These are phyloP conservation scores for Drusus annulatus DNA, from an alignment of 1,140 invertebrate genomes.

Conservation along the genomic window DNA sequence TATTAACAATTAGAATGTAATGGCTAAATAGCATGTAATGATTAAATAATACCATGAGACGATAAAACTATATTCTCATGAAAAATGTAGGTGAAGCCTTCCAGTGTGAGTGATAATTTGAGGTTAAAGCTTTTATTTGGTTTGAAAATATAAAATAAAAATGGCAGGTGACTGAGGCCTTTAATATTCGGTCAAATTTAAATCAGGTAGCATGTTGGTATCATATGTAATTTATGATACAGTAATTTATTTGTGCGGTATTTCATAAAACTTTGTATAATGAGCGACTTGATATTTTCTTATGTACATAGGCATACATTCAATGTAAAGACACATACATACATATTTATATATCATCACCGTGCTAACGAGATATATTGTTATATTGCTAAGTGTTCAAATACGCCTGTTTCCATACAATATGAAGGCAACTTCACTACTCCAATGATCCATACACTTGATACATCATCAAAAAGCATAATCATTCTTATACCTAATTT, in stretches of 20 bases:
- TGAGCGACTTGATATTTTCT: not conserved
- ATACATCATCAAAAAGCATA: not conserved
- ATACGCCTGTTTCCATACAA: constrained; percentile 10
- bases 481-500: not conserved
- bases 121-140: too few relatives aligned
- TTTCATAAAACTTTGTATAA: not conserved
- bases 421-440: not conserved
- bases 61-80: too few relatives aligned
- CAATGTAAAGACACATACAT: not conserved
- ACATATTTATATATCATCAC: not conserved
- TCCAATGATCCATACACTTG: not conserved
- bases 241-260: not conserved
- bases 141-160: too few relatives aligned
- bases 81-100: too few relatives aligned
- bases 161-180: too few relatives aligned
- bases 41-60: too few relatives aligned
- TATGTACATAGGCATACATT: not conserved
- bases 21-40: too few relatives aligned
- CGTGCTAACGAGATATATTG: not conserved
- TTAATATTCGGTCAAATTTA: too few relatives aligned
- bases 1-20: too few relatives aligned
- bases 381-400: constrained; percentile 1
- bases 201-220: too few relatives aligned
- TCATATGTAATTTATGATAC: too few relatives aligned
- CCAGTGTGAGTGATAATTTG: too few relatives aligned